phyloP scores from a whole-genome alignment of 2,888 invertebrate genomes.

The Metallyticus violacea region DNA sequence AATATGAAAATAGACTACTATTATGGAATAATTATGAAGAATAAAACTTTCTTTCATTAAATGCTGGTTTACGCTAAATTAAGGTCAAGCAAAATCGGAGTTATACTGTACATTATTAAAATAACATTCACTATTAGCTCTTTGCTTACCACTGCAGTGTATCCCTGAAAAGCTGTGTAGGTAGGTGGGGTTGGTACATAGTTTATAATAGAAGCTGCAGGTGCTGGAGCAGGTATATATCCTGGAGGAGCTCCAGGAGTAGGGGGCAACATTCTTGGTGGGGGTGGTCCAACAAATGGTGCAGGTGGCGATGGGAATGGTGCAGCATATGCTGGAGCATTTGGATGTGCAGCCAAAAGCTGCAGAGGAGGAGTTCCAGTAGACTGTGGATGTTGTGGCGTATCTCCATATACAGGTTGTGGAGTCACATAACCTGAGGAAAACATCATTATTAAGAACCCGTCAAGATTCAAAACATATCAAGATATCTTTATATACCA shows the following conservation, averaged over 20 bases:
- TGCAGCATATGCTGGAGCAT: slow-evolving; percentile 23
- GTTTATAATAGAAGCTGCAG: slow-evolving; percentile 44
- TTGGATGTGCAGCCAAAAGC: slow-evolving; percentile 16
- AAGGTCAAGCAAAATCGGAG: too few species aligned
- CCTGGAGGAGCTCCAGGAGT: slow-evolving; percentile 25
- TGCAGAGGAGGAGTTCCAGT: slow-evolving; percentile 25
- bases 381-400: slow-evolving; percentile 16
- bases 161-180: slow-evolving; percentile 31
- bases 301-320: slow-evolving; percentile 26
- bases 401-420: slow-evolving; percentile 21
- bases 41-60: too few species aligned
- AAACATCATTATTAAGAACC: too few species aligned
- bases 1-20: too few species aligned
- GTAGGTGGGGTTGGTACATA: slow-evolving; percentile 47
- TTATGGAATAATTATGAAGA: too few species aligned
- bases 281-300: slow-evolving; percentile 12
- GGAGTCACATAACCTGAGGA: slow-evolving; percentile 8
- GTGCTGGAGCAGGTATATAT: slow-evolving; percentile 34
- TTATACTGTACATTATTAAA: too few species aligned
- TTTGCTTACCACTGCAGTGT: slow-evolving; percentile 32
- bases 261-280: slow-evolving; percentile 30
- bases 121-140: too few species aligned
- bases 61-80: too few species aligned
- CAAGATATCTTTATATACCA: too few species aligned
- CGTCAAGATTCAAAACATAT: too few species aligned